Percentiles rank a stretch among this genome's conserved stretches.
Conservation (phyloP, 2,113 vertebrate species). For the Murina feae region DNA sequence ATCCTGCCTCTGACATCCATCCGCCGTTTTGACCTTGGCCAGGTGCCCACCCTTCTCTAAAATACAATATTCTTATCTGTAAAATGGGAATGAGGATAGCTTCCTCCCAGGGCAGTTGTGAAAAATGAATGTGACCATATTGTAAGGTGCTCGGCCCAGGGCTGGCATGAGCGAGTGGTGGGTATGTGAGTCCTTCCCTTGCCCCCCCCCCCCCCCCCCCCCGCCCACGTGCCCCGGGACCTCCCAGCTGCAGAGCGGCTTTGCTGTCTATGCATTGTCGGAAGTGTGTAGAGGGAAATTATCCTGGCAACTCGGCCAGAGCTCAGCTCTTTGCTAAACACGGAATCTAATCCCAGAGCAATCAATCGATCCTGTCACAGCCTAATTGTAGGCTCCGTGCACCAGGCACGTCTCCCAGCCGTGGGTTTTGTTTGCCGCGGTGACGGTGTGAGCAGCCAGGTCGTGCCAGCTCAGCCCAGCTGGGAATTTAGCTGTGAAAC, state of each 20-base stretch:
- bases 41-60: not conserved
- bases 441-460: not conserved
- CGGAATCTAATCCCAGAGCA: not conserved
- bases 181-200: not conserved
- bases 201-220: not conserved
- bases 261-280: not conserved
- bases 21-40: not conserved
- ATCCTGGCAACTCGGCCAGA: not conserved
- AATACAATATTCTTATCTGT: not conserved
- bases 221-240: fast-evolving
- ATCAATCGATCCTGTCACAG: not conserved
- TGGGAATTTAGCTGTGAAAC: not conserved
- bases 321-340: not conserved
- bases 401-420: not conserved
- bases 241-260: not conserved
- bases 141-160: not conserved
- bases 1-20: not conserved
- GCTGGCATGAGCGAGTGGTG: not conserved
- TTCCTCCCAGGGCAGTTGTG: too few relatives aligned
- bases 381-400: not conserved
- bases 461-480: not conserved
- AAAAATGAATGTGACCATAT: not conserved
- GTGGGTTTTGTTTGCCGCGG: fast-evolving
- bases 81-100: not conserved
- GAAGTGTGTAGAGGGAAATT: not conserved